A percentile compares a stretch with the other conserved stretches of the same genome.
Evolutionary conservation across 2,797 vertebrate species (phyloP).

Genomic region (Delichon dasypus): DNA sequence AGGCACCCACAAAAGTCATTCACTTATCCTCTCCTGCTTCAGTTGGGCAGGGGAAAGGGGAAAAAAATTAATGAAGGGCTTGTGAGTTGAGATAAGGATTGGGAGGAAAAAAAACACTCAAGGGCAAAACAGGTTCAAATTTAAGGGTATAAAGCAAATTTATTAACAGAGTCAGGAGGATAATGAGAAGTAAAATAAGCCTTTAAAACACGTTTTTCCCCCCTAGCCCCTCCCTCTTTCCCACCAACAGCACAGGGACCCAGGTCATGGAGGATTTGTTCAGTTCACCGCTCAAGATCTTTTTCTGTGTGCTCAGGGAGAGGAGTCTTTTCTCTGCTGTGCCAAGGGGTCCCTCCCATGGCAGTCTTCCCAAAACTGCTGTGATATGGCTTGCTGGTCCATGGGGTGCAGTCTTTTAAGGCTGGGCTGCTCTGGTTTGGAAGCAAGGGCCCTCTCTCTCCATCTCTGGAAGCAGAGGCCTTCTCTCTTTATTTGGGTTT

Average conservation of each 20-base stretch:
- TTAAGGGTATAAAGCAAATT: background rate
- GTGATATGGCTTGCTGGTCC: fast-evolving
- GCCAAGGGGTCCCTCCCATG: background rate
- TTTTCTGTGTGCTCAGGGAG: background rate
- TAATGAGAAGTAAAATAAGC: background rate
- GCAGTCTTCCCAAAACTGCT: background rate
- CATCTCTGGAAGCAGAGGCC: background rate
- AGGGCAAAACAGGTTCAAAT: background rate
- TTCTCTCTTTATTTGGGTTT: background rate
- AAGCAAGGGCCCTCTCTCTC: background rate
- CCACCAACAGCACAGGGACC: background rate
- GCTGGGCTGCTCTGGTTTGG: background rate
- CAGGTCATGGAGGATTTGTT: background rate
- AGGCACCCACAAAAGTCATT: background rate
- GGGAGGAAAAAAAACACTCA: background rate
- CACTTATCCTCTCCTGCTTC: background rate
- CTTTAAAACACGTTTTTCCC: background rate
- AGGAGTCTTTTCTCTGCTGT: background rate
- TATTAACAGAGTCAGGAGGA: background rate
- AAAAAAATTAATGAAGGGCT: background rate
- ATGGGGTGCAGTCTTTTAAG: background rate
- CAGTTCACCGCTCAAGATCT: background rate
- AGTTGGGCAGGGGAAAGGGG: background rate
- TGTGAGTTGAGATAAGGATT: background rate
- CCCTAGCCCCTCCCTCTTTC: background rate